Evolutionary conservation across 2,797 vertebrate species (phyloP).

Genomic region (Echiichthys vipera): DNA sequence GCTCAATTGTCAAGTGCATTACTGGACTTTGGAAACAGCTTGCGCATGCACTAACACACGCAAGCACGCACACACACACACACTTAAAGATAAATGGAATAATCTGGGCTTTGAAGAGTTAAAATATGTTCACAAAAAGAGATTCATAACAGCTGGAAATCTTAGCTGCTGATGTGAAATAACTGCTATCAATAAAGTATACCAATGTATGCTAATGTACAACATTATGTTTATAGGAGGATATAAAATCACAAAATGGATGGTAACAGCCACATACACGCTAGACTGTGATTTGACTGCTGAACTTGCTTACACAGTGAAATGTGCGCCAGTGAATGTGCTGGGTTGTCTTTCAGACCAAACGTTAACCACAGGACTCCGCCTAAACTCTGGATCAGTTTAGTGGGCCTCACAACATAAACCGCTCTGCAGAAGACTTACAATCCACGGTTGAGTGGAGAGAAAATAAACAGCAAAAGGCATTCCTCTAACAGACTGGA

Average conservation of each 20-base stretch:
- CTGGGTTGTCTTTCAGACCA: slow-evolving; percentile 58
- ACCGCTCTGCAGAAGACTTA: slow-evolving; percentile 51
- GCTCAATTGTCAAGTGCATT: slow-evolving; percentile 59
- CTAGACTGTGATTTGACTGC: slow-evolving; percentile 43
- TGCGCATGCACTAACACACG: slow-evolving; percentile 20
- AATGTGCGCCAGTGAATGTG: slow-evolving; percentile 58
- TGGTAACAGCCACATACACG: background rate
- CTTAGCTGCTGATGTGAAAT: background rate
- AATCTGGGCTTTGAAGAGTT: slow-evolving; percentile 27
- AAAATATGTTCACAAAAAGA: slow-evolving; percentile 1
- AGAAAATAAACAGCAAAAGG: slow-evolving; percentile 53
- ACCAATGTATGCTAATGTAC: background rate
- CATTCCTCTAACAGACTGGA: slow-evolving; percentile 41
- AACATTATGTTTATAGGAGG: background rate
- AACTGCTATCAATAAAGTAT: background rate
- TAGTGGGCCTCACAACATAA: slow-evolving; percentile 66
- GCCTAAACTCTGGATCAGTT: slow-evolving; percentile 79
- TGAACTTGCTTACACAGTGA: slow-evolving; percentile 63
- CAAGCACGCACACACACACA: background rate
- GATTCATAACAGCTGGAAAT: background rate
- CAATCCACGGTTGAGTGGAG: slow-evolving; percentile 43
- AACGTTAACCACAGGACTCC: slow-evolving; percentile 77
- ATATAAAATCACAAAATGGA: slow-evolving; percentile 19
- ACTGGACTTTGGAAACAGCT: slow-evolving; percentile 64
- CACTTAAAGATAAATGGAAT: slow-evolving; percentile 38